These are phyloP conservation scores for Tenthredo notha DNA, from an alignment of 2,888 invertebrate genomes.

Conservation along the genomic window DNA sequence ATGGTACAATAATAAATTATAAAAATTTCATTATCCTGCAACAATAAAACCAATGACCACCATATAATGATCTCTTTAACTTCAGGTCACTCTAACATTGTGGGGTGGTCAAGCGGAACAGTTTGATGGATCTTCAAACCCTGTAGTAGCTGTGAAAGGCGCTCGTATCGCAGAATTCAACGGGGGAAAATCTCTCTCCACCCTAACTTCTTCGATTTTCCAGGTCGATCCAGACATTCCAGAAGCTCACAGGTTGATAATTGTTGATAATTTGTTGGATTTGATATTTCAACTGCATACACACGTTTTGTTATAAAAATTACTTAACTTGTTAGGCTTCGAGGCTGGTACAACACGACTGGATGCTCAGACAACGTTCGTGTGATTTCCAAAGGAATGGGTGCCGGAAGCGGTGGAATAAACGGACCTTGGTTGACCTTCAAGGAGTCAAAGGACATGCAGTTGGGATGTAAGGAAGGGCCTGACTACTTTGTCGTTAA, in stretches of 20 bases:
- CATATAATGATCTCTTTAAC: slow-evolving; percentile 48
- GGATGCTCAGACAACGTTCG: slow-evolving; percentile 83
- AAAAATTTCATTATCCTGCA: neutral
- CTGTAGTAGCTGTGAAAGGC: slow-evolving; percentile 93
- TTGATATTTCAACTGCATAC: neutral
- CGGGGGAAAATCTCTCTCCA: slow-evolving; percentile 87
- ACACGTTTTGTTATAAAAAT: neutral
- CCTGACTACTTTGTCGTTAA: slow-evolving; percentile 91
- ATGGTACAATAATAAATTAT: slow-evolving; percentile 79
- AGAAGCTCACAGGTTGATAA: slow-evolving; percentile 85
- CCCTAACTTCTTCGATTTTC: slow-evolving; percentile 82
- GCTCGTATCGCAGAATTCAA: slow-evolving; percentile 93
- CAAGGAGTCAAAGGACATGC: slow-evolving; percentile 85
- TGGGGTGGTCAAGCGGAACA: slow-evolving; percentile 95
- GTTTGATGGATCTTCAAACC: slow-evolving; percentile 88
- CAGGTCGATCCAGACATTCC: slow-evolving; percentile 93
- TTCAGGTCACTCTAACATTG: slow-evolving; percentile 88
- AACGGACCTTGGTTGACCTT: slow-evolving; percentile 87
- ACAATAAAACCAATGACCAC: neutral
- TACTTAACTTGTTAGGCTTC: slow-evolving; percentile 78
- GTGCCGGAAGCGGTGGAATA: slow-evolving; percentile 79
- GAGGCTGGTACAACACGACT: slow-evolving; percentile 95
- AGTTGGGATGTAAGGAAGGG: slow-evolving; percentile 87
- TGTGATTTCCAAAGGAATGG: slow-evolving; percentile 79
- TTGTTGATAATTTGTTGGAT: neutral